Evolutionary conservation across 2,797 vertebrate species (phyloP).

Genomic region (Acrossocheilus wenchowensis): DNA sequence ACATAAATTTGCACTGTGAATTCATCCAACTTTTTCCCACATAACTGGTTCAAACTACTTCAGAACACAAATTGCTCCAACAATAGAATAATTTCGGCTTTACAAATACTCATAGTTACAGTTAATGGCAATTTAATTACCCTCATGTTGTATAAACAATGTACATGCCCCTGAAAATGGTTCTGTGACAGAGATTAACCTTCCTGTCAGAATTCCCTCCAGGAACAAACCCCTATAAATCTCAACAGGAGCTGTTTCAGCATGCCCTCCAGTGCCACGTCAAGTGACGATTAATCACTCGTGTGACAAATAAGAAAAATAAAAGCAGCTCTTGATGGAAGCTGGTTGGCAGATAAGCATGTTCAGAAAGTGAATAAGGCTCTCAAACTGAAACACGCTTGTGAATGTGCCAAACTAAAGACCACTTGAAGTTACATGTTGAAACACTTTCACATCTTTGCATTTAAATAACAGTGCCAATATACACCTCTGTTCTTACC

Average conservation of each 20-base stretch:
- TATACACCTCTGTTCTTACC: neutral
- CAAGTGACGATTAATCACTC: constrained; percentile 80
- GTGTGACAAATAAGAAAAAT: constrained; percentile 75
- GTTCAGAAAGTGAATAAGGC: constrained; percentile 20
- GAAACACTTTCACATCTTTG: constrained; percentile 1
- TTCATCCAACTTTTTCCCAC: neutral
- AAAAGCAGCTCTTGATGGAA: constrained; percentile 65
- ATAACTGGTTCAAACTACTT: neutral
- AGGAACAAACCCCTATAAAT: constrained; percentile 52
- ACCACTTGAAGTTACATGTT: neutral
- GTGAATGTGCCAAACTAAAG: constrained; percentile 6
- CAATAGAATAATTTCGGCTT: neutral
- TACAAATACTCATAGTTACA: constrained; percentile 13
- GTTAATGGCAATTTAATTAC: constrained; percentile 47
- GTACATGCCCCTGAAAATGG: constrained; percentile 34
- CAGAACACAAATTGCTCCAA: neutral
- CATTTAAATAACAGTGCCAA: neutral
- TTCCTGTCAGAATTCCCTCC: constrained; percentile 36
- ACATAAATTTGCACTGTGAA: neutral
- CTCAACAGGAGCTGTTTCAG: constrained; percentile 66
- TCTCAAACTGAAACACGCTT: constrained; percentile 25
- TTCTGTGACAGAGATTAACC: constrained; percentile 52
- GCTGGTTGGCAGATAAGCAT: constrained; percentile 45
- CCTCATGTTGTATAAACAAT: constrained; percentile 33
- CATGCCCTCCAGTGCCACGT: constrained; percentile 71